These are phyloP conservation scores for Macropis europaea DNA, from an alignment of 2,888 invertebrate species.

Conservation along the genomic window DNA sequence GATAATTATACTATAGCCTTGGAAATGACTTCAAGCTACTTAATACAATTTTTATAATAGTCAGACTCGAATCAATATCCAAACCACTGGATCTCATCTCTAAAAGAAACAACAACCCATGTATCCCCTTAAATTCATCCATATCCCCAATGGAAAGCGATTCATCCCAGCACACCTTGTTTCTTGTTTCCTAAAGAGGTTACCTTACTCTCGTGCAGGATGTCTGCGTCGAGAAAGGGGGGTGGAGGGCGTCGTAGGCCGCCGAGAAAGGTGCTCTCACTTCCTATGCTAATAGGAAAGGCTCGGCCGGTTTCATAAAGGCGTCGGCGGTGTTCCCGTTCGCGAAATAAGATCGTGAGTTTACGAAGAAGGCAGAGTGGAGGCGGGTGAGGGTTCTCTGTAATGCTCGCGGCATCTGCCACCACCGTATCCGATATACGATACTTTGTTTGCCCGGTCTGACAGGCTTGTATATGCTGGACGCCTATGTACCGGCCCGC, in stretches of 20 bases:
- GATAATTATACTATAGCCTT: no score
- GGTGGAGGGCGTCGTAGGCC: neutral
- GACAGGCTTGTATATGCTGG: slow-evolving; percentile 34
- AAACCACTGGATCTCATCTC: no score
- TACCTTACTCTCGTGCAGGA: neutral
- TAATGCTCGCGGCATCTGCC: slow-evolving; percentile 72
- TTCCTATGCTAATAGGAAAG: slow-evolving; percentile 62
- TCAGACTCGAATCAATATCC: no score
- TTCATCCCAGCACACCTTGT: no score
- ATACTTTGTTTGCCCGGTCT: slow-evolving; percentile 64
- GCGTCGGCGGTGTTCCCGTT: slow-evolving; percentile 49
- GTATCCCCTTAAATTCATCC: no score
- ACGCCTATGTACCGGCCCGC: slow-evolving; percentile 10
- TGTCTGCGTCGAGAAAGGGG: neutral
- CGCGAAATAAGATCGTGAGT: slow-evolving; percentile 65
- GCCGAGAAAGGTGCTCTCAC: slow-evolving; percentile 35
- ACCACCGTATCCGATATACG: slow-evolving; percentile 65
- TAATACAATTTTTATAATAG: no score
- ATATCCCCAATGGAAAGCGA: no score
- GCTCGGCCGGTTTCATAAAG: slow-evolving; percentile 64
- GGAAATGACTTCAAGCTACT: no score
- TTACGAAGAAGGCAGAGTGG: slow-evolving; percentile 37
- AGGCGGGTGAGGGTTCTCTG: slow-evolving; percentile 42
- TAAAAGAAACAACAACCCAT: no score
- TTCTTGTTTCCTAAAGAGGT: no score